These are phyloP conservation scores for Sarcophilus harrisii DNA, from an alignment of 2,797 vertebrate genomes.

Conservation along the genomic window DNA sequence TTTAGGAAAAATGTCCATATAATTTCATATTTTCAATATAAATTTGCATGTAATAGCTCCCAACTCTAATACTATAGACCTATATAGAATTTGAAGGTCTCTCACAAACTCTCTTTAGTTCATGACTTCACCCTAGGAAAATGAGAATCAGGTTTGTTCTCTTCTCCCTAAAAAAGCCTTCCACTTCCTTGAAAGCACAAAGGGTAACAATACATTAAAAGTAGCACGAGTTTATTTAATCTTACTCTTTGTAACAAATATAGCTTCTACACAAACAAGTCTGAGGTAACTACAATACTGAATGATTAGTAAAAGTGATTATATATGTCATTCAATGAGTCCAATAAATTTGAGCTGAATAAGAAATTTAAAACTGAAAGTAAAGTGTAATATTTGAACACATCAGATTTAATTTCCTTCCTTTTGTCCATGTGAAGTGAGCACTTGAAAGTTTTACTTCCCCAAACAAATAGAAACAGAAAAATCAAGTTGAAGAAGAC, in stretches of 20 bases:
- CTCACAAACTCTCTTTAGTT: background rate
- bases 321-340: background rate
- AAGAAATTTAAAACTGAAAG: slow-evolving; percentile 7
- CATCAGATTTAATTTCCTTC: background rate
- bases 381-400: background rate
- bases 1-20: background rate
- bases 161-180: background rate
- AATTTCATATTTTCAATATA: background rate
- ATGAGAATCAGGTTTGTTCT: background rate
- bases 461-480: background rate
- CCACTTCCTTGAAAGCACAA: background rate
- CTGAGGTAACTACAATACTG: background rate
- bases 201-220: background rate
- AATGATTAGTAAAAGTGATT: background rate
- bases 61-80: background rate
- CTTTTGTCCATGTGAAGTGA: background rate
- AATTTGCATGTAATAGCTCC: background rate
- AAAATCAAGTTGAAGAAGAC: background rate
- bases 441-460: slow-evolving; percentile 12
- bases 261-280: background rate
- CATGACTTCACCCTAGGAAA: background rate
- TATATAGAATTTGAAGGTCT: background rate
- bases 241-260: background rate
- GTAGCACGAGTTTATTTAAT: background rate
- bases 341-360: background rate